Evolutionary conservation across 2,888 invertebrate species (phyloP).

Genomic region (Lacanobia wlatinum): DNA sequence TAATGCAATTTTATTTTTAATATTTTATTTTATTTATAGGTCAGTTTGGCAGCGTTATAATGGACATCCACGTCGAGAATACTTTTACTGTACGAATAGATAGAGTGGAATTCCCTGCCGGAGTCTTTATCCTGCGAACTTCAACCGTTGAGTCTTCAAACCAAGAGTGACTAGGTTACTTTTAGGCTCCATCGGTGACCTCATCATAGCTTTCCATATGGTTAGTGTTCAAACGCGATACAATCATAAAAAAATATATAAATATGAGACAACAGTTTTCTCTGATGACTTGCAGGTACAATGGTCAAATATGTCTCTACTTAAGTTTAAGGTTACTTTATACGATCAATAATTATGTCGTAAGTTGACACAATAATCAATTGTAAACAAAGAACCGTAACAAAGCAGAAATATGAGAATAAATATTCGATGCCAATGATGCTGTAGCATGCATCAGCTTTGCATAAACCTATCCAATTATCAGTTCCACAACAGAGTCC

Average conservation of each 20-base stretch:
- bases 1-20: no score
- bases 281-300: background rate
- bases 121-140: no score
- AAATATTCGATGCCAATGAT: constrained; percentile 37
- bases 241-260: no score
- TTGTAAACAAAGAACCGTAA: constrained; percentile 43
- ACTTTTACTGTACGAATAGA: no score
- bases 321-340: background rate
- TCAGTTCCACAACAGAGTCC: constrained; percentile 81
- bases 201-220: no score
- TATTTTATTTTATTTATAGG: background rate
- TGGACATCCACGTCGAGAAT: no score
- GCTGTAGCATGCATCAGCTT: constrained; percentile 59
- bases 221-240: no score
- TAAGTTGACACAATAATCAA: background rate
- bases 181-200: no score
- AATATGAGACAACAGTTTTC: background rate
- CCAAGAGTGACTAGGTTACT: no score
- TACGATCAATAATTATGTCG: background rate
- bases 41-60: background rate
- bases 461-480: constrained; percentile 84
- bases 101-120: no score
- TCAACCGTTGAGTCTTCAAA: no score
- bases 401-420: constrained; percentile 26
- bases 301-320: background rate